Base-by-base conservation (phyloP, 2,797 vertebrate genomes). In the Halcyon leucocephala region DNA sequence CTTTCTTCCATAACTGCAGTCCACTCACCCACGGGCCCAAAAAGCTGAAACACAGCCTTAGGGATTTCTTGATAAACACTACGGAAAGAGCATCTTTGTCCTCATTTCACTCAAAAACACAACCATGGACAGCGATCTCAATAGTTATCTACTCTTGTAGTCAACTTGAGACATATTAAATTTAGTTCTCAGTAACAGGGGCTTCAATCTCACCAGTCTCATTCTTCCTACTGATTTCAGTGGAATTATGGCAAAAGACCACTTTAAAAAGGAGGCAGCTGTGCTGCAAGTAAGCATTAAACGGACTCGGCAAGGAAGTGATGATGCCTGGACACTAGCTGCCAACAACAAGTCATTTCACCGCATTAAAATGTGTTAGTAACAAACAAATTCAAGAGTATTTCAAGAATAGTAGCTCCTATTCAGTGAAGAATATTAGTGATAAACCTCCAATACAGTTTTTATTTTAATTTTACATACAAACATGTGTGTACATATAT, bases 101-200 rank as follows among this genome's bases (percentile, higher is more conserved):
- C 52, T 65, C 21, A 24, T 66, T 83, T 91, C 49, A 69, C 37
- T 69, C 58, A 64, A 79, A 85, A 82, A 35, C 17, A 35, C 15
- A 82, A 93, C 67, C 61, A 81, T 5, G 37, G 69, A 57, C 84
- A 87, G 72, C 19, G 19, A 77, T 81, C 60, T 49, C 61, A 42
- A 24, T 0, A 49, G 21, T 12, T 65, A 65, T 0, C 39, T 48
- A 33, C 17, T 25, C 13, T 0, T 22, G n/a, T 4, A 55, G 48
- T 35, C 24, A 22, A n/a, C 19, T 48, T 4, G 1, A 91, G 60
- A 87, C 7, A 60, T 6, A 66, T 8, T 28, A 62, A 42, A 72
- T 12, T 41, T 9, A 70, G 26, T 21, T 58, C 48, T 84, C n/a
- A 21, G 35, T 22, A 77, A 82, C 9, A 51, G 0, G 0, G 16